Evolutionary conservation across 2,797 vertebrate genomes (phyloP).

Genomic region (Poeciliopsis paucimaculata): DNA sequence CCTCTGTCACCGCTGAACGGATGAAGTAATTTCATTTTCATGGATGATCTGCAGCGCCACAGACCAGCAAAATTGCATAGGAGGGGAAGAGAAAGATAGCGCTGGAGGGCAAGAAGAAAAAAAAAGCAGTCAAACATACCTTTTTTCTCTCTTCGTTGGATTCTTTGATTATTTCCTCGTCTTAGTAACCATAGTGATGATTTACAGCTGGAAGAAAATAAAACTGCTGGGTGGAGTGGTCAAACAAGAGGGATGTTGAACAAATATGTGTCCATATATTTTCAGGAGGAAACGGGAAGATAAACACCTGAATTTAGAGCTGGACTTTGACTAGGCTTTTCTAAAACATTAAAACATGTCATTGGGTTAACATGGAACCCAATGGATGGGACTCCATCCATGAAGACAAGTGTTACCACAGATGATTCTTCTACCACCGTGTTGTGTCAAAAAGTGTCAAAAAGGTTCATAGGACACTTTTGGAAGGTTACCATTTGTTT

Average conservation of each 20-base stretch:
- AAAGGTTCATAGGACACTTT: neutral
- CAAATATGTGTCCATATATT: neutral
- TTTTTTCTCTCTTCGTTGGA: conserved; percentile 56
- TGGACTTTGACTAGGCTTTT: neutral
- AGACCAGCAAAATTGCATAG: conserved; percentile 77
- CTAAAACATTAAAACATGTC: neutral
- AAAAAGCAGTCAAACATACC: conserved; percentile 49
- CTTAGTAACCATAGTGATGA: conserved; percentile 71
- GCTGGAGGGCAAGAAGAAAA: conserved; percentile 4
- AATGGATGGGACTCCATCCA: no score
- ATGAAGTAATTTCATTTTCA: conserved; percentile 85
- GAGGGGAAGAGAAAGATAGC: conserved; percentile 61
- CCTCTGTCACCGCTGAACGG: conserved; percentile 74
- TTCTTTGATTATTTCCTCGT: conserved; percentile 71
- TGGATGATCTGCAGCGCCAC: conserved; percentile 80
- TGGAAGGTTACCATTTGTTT: neutral
- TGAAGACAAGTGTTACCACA: neutral
- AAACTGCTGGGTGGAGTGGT: conserved; percentile 14
- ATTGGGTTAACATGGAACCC: neutral
- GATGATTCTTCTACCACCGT: neutral
- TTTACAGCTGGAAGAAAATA: conserved; percentile 41
- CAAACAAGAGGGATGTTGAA: conserved; percentile 3
- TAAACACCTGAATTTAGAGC: neutral
- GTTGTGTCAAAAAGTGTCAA: neutral
- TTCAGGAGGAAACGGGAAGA: neutral